Conservation (phyloP, 35 echinoderm and acorn worm genomes). For the Chiridota heheva region DNA sequence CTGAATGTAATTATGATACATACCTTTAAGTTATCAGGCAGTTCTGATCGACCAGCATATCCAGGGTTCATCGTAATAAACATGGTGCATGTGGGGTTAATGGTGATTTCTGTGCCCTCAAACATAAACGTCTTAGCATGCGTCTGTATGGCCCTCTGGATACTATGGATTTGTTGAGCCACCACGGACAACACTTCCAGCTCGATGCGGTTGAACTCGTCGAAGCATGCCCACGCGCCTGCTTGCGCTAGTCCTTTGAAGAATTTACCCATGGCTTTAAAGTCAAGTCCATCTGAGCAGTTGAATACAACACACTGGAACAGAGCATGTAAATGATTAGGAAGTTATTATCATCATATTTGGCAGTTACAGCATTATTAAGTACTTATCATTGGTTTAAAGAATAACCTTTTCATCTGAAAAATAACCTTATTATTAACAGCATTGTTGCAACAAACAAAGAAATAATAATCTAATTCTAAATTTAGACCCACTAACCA, state of each 20-base stretch:
- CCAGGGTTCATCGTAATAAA: constrained; percentile 99
- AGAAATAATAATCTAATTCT: too few relatives aligned
- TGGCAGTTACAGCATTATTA: too few relatives aligned
- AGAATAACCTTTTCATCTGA: too few relatives aligned
- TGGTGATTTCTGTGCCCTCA: constrained; percentile 94
- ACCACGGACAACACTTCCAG: constrained; percentile 95
- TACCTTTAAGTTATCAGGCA: constrained; percentile 91
- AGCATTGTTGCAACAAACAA: too few relatives aligned
- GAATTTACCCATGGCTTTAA: constrained; percentile 98
- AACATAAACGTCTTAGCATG: constrained; percentile 85
- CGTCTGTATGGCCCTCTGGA: constrained; percentile 85
- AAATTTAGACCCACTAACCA: too few relatives aligned
- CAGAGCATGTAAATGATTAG: constrained; percentile 1
- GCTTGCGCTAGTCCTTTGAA: constrained; percentile 96
- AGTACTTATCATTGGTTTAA: too few relatives aligned
- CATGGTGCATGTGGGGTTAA: constrained; percentile 95
- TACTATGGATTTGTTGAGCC: constrained; percentile 96
- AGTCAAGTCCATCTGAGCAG: constrained; percentile 97
- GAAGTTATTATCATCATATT: too few relatives aligned
- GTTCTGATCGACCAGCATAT: constrained; percentile 89
- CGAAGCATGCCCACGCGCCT: constrained; percentile 97
- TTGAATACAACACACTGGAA: constrained; percentile 99
- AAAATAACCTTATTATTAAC: too few relatives aligned
- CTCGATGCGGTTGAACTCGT: constrained; percentile 99
- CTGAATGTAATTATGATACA: too few relatives aligned